Percentiles rank a stretch among this genome's conserved stretches.
These are phyloP conservation scores for Australoheros scitulus DNA, from an alignment of 2,113 vertebrate genomes.

Conservation along the genomic window DNA sequence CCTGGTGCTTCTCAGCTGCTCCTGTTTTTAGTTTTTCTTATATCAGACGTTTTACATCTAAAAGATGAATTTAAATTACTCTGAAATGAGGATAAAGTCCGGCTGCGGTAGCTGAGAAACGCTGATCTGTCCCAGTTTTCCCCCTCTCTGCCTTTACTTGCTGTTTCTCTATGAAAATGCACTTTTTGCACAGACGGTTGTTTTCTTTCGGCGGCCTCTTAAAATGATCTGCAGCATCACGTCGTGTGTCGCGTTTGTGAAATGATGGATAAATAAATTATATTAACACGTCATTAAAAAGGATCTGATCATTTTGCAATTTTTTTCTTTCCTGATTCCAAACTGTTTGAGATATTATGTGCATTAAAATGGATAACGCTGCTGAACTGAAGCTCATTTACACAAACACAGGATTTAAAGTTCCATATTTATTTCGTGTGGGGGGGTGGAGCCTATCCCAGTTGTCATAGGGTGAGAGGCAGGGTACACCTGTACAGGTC, in stretches of 20 bases:
- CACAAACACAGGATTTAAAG: too few species aligned
- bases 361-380: background rate
- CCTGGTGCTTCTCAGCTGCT: slow-evolving; percentile 9
- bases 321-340: background rate
- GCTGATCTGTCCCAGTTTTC: background rate
- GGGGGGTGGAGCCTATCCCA: too few species aligned
- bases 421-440: too few species aligned
- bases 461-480: too few species aligned
- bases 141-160: background rate
- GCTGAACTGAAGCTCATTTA: background rate
- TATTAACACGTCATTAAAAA: slow-evolving; percentile 14
- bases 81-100: background rate
- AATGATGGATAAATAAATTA: slow-evolving; percentile 44
- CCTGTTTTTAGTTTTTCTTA: slow-evolving; percentile 4
- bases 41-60: background rate
- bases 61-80: background rate
- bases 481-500: too few species aligned
- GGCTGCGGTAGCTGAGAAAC: background rate
- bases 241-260: slow-evolving; percentile 42
- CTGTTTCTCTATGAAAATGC: slow-evolving; percentile 59
- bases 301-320: background rate
- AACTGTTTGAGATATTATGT: background rate
- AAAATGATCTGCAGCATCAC: background rate
- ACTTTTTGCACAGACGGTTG: slow-evolving; percentile 70
- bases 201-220: background rate